A percentile compares a stretch with the other conserved stretches of the same genome.
These are phyloP conservation scores for Scolopax rusticola DNA, from an alignment of 2,797 vertebrate genomes.

Conservation along the genomic window DNA sequence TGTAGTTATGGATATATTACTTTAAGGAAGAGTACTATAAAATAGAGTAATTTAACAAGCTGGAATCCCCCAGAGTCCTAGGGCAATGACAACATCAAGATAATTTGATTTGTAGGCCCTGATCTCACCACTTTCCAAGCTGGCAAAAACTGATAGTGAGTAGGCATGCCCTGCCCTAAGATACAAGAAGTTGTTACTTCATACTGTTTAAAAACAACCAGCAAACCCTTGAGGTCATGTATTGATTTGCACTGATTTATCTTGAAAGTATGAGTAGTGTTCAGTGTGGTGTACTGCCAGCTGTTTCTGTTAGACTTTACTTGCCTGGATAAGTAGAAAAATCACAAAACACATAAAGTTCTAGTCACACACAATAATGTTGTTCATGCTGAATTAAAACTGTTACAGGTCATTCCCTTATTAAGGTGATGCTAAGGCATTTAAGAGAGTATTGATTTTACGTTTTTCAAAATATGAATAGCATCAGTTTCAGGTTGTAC, in stretches of 20 bases:
- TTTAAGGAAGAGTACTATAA: background rate
- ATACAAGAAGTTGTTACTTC: background rate
- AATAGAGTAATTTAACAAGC: conserved; percentile 8
- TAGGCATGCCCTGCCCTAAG: conserved; percentile 11
- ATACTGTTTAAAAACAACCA: background rate
- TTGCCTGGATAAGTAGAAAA: background rate
- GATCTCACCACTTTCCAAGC: conserved; percentile 13
- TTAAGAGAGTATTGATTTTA: background rate
- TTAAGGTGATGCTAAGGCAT: background rate
- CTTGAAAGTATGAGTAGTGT: background rate
- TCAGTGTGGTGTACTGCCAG: background rate
- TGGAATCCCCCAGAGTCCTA: background rate
- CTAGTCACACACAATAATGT: background rate
- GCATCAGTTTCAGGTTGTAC: background rate
- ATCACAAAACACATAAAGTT: background rate
- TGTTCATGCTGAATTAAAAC: background rate
- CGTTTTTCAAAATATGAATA: background rate
- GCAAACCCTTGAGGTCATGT: background rate
- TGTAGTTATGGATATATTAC: background rate
- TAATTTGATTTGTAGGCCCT: background rate
- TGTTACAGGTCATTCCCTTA: background rate
- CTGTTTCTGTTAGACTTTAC: background rate
- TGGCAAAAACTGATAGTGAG: conserved; percentile 39
- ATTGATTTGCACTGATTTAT: background rate
- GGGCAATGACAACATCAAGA: background rate